A percentile compares a stretch with the other conserved stretches of the same genome.
Evolutionary conservation across 2,113 vertebrate genomes (phyloP).

Genomic region (Cynoglossus semilaevis): DNA sequence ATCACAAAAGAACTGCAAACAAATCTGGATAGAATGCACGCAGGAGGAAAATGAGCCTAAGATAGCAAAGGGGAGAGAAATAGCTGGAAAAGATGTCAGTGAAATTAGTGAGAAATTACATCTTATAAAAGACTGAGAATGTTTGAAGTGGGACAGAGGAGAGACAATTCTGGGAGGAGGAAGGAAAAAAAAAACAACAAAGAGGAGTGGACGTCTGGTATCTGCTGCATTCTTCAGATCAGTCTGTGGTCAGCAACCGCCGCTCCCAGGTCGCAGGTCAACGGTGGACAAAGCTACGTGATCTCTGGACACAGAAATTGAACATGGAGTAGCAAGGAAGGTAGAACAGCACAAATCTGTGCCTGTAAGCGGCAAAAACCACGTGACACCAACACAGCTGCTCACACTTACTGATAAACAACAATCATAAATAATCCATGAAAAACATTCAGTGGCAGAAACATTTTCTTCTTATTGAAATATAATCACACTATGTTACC

Average conservation of each 20-base stretch:
- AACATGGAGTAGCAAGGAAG: conserved; percentile 5
- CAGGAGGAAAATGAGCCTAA: not conserved
- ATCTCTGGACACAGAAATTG: conserved; percentile 21
- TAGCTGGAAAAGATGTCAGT: not conserved
- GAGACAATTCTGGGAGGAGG: conserved; percentile 13
- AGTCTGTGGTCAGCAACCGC: conserved; percentile 19
- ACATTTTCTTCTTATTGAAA: too few species aligned
- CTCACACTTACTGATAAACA: too few species aligned
- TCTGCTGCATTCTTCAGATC: conserved; percentile 41
- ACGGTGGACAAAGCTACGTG: not conserved
- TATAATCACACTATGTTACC: too few species aligned
- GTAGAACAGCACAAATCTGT: too few species aligned
- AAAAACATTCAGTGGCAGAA: too few species aligned
- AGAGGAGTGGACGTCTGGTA: not conserved
- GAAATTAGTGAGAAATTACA: not conserved
- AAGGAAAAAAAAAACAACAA: conserved; percentile 7
- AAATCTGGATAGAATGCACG: conserved; percentile 10
- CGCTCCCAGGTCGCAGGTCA: conserved; percentile 56
- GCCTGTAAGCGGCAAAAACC: too few species aligned
- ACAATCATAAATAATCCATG: too few species aligned
- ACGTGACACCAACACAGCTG: too few species aligned
- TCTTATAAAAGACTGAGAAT: not conserved
- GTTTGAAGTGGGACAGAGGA: conserved; percentile 17
- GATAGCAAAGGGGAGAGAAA: conserved; percentile 5
- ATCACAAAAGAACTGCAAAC: conserved; percentile 4